Conservation (phyloP, 2,113 vertebrate genomes). For the Bombycilla garrulus region DNA sequence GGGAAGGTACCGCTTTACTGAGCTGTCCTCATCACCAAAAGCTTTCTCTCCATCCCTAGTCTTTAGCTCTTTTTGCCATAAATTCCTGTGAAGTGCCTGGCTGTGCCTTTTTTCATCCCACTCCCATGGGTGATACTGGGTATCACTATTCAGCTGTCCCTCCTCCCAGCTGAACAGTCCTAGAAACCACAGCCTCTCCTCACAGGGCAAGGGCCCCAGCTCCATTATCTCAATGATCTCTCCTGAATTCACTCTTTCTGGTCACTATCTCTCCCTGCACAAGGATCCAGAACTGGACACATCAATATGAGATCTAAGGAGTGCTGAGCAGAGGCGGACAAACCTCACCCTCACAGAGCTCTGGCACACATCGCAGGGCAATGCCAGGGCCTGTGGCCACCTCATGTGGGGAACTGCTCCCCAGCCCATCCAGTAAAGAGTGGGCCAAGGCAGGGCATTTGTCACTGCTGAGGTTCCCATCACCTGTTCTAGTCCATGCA, state of each 20-base stretch:
- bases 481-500: neutral
- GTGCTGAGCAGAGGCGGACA: fast-evolving
- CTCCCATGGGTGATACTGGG: fast-evolving
- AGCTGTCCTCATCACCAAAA: neutral
- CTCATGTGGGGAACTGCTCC: neutral
- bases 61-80: neutral
- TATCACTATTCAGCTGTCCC: neutral
- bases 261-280: neutral
- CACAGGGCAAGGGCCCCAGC: neutral
- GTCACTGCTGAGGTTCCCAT: neutral
- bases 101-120: neutral
- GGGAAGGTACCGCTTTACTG: neutral
- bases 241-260: neutral
- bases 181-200: neutral
- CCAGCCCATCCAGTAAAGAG: neutral
- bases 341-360: neutral
- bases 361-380: neutral
- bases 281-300: neutral
- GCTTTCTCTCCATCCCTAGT: neutral
- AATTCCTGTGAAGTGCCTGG: fast-evolving
- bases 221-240: neutral
- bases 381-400: no score
- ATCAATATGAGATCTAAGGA: neutral
- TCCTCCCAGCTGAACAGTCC: neutral
- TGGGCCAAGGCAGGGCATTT: neutral